Base-by-base conservation (phyloP, 1,140 invertebrate genomes). In the Zophobas morio region DNA sequence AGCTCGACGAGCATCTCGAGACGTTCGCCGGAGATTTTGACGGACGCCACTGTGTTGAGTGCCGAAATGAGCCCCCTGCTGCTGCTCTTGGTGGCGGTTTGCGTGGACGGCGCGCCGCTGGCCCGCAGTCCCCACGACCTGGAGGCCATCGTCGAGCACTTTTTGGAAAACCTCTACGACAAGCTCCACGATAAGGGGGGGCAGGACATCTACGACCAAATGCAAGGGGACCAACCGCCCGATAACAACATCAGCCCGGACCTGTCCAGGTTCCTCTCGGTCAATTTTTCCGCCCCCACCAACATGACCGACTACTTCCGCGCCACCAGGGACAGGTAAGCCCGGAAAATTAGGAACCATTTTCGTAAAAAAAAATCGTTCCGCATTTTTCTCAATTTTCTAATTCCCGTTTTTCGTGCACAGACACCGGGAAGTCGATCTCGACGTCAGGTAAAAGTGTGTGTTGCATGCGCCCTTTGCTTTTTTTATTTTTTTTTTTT, bases 161-260 rank as follows among this genome's bases (percentile, higher is more conserved):
- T 77, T 35, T 40, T 77, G 1, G 36, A 36, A 36, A 33, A 34
- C 3, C 71, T 72, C 6, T 77, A 77, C 42, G 51, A 77, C 37
- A 34, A 70, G n/a, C 20, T 53, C 36, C 1, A 46, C n/a, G 46
- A 32, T 6, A 2, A 34, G 6, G 47, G 51, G 8, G 54, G 20
- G 0, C 51, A 5, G n/a, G 76, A 73, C 66, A 66, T 77, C n/a
- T 76, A 79, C 72, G 78, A 78, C 34, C 39, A 70, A 6, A 80
- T 80, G 79, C 79, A 80, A 39, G 73, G 79, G 6, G 79, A 80
- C 72, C 79, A 80, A 49, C 79, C 79, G 5, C 70, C 46, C 5
- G 53, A 53, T 6, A 71, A 74, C 2, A 51, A 63, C 70, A 66
- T 70, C 56, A 56, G 74, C 36, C 54, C 3, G 8, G 39, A 40